Conservation (phyloP, 2,113 vertebrate genomes). For the Podarcis muralis region DNA sequence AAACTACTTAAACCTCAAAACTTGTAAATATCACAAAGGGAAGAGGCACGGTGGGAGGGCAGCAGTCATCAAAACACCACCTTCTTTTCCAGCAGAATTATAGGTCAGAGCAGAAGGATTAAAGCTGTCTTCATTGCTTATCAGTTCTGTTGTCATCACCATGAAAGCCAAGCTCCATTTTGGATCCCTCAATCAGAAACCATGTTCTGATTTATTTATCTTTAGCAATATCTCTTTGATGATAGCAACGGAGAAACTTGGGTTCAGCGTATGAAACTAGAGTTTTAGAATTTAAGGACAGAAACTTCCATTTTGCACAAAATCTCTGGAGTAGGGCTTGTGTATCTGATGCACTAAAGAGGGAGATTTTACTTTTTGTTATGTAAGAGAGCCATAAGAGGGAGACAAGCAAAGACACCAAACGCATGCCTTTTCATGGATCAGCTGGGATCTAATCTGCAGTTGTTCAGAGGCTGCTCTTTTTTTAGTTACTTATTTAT, state of each 20-base stretch:
- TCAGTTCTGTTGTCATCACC: neutral
- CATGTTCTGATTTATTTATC: neutral
- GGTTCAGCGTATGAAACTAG: neutral
- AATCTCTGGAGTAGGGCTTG: neutral
- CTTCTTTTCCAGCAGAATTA: constrained; percentile 23
- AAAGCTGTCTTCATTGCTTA: neutral
- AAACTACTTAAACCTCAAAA: neutral
- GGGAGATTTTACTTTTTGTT: neutral
- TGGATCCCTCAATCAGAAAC: neutral
- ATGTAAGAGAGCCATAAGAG: neutral
- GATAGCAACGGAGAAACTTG: neutral
- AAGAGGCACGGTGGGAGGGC: constrained; percentile 10
- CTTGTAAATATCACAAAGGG: constrained; percentile 15
- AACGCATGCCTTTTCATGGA: neutral
- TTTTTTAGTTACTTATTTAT: too few relatives aligned
- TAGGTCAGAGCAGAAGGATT: constrained; percentile 24
- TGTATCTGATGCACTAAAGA: neutral
- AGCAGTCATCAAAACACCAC: constrained; percentile 28
- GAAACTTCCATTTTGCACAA: neutral
- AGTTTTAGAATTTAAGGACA: neutral
- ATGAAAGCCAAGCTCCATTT: neutral
- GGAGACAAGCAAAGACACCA: neutral
- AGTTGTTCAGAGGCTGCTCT: neutral
- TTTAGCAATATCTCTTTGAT: neutral
- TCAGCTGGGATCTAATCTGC: neutral